phyloP scores from a whole-genome alignment of 2,888 invertebrate genomes.

The Drosophila demipolita region DNA sequence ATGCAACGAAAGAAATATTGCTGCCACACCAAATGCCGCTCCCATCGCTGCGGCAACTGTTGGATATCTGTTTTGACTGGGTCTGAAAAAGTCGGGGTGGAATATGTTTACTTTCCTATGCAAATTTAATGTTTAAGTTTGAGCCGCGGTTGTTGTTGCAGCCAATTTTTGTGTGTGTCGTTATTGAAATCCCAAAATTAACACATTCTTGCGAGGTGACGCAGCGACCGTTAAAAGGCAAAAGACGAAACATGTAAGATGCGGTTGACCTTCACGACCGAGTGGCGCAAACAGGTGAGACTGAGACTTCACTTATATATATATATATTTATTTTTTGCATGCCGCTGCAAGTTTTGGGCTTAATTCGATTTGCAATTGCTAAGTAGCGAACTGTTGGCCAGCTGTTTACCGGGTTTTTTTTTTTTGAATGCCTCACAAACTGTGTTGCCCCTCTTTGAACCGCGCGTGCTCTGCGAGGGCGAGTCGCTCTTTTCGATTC shows the following conservation, averaged over 20 bases:
- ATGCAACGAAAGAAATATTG: background rate
- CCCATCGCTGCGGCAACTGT: background rate
- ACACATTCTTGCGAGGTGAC: slow-evolving; percentile 71
- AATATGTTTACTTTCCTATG: slow-evolving; percentile 47
- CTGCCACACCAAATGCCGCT: background rate
- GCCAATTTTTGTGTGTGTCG: background rate
- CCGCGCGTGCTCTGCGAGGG: slow-evolving; percentile 6
- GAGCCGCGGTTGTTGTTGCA: slow-evolving; percentile 10
- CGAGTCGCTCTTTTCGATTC: slow-evolving; percentile 28
- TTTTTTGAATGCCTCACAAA: slow-evolving; percentile 37
- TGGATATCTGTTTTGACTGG: background rate
- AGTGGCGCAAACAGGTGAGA: slow-evolving; percentile 9
- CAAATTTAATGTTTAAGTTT: slow-evolving; percentile 54
- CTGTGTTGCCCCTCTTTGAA: slow-evolving; percentile 13
- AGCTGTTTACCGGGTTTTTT: slow-evolving; percentile 26
- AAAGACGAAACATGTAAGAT: slow-evolving; percentile 67
- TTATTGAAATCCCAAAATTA: slow-evolving; percentile 62
- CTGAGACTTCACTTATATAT: slow-evolving; percentile 4
- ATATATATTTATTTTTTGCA: background rate
- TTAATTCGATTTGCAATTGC: slow-evolving; percentile 65
- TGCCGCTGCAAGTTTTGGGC: slow-evolving; percentile 21
- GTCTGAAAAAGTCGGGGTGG: background rate
- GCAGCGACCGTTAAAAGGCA: slow-evolving; percentile 30
- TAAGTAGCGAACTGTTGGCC: slow-evolving; percentile 30
- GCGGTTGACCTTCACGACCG: slow-evolving; percentile 70